A percentile compares a stretch with the other conserved stretches of the same genome.
phyloP scores from a whole-genome alignment of 2,888 invertebrate species.

The Troilus luridus region DNA sequence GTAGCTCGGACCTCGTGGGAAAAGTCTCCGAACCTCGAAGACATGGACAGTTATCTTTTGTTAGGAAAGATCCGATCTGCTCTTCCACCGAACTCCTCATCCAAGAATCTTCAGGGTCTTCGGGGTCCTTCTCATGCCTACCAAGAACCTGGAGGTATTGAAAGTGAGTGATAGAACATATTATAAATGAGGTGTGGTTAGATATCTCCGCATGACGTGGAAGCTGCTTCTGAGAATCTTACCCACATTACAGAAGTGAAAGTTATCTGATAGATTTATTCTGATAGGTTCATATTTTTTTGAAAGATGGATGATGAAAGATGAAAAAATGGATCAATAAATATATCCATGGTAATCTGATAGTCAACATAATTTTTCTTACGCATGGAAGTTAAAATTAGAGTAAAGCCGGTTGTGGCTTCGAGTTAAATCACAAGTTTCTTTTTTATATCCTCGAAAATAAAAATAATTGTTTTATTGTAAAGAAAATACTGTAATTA shows the following conservation, averaged over 20 bases:
- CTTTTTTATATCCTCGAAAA: too few species aligned
- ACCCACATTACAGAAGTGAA: not conserved
- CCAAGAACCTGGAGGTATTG: not conserved
- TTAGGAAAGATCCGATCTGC: not conserved
- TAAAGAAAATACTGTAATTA: too few species aligned
- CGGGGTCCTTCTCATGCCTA: not conserved
- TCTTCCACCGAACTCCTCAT: not conserved
- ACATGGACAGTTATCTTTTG: conserved; percentile 27
- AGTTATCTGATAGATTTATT: too few species aligned
- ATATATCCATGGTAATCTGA: too few species aligned
- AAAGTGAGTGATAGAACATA: not conserved
- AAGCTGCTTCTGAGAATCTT: not conserved
- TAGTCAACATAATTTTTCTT: too few species aligned
- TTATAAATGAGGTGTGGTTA: not conserved
- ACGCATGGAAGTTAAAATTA: too few species aligned
- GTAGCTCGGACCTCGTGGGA: not conserved
- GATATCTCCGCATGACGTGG: not conserved
- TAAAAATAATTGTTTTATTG: too few species aligned
- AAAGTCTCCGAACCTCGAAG: not conserved
- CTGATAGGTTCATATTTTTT: too few species aligned
- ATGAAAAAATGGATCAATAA: too few species aligned
- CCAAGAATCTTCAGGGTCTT: not conserved
- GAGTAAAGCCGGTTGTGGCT: too few species aligned
- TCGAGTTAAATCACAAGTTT: too few species aligned
- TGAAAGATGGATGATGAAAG: too few species aligned